Evolutionary conservation across 2,113 vertebrate genomes (phyloP).

Genomic region (Melozone crissalis): DNA sequence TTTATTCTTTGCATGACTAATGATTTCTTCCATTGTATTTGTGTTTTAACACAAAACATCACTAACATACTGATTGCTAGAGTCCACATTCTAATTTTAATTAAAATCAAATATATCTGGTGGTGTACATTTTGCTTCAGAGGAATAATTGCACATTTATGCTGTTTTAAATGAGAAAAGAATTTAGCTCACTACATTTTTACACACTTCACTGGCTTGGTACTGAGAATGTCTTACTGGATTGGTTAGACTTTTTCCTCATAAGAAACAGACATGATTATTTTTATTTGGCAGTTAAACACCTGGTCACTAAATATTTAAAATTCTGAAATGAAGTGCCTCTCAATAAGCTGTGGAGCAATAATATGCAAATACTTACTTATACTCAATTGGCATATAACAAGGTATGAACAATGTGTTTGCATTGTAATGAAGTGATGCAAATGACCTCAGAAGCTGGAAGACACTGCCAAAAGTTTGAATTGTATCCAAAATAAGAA

Average conservation of each 20-base stretch:
- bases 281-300: slow-evolving; percentile 51
- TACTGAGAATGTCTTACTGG: background rate
- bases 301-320: slow-evolving; percentile 68
- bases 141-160: slow-evolving; percentile 6
- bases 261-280: background rate
- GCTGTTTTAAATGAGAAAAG: slow-evolving; percentile 17
- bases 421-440: slow-evolving; percentile 35
- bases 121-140: background rate
- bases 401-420: slow-evolving; percentile 44
- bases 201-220: background rate
- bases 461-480: slow-evolving; percentile 42
- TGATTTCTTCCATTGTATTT: background rate
- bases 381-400: slow-evolving; percentile 35
- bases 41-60: background rate
- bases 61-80: background rate
- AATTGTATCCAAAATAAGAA: slow-evolving; percentile 57
- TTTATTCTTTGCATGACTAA: background rate
- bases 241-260: background rate
- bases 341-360: slow-evolving; percentile 31
- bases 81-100: background rate
- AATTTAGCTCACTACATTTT: background rate
- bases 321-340: slow-evolving; percentile 56
- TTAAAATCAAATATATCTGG: background rate
- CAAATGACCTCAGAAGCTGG: slow-evolving; percentile 55
- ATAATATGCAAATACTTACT: slow-evolving; percentile 35